Conservation (phyloP, 2,888 invertebrate genomes). For the Brachyptera risi region DNA sequence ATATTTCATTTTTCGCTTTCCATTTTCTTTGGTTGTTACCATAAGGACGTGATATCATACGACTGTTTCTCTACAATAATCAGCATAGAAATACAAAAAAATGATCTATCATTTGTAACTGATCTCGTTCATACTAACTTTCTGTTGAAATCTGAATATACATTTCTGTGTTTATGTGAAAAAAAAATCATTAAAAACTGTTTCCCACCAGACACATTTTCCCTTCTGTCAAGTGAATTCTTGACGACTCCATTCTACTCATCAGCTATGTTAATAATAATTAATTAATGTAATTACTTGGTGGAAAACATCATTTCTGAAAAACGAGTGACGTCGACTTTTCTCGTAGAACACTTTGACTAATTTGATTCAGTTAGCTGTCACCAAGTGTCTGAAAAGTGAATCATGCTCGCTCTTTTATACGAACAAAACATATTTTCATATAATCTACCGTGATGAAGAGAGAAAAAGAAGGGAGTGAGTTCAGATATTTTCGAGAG, state of each 20-base stretch:
- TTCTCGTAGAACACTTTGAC: slow-evolving; percentile 13
- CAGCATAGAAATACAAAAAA: no score
- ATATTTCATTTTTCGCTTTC: no score
- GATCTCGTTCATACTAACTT: no score
- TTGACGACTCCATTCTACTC: slow-evolving; percentile 7
- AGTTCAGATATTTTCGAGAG: no score
- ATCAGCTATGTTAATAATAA: slow-evolving; percentile 14
- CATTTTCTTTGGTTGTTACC: no score
- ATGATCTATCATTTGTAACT: no score
- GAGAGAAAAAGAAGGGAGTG: slow-evolving; percentile 1
- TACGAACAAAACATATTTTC: no score
- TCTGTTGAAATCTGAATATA: no score
- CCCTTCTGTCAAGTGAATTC: slow-evolving; percentile 3
- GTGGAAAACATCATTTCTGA: slow-evolving; percentile 15
- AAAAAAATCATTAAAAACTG: neutral
- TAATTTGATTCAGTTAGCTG: slow-evolving; percentile 19
- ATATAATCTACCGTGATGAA: slow-evolving; percentile 15
- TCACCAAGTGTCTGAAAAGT: slow-evolving; percentile 12
- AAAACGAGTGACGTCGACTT: neutral
- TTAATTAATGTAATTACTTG: slow-evolving; percentile 19
- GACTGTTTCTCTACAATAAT: no score
- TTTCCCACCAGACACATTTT: neutral
- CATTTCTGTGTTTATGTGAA: neutral
- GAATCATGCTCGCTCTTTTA: slow-evolving; percentile 8
- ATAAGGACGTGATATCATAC: no score